Conservation (phyloP, 2,797 vertebrate genomes). For the Periparus ater region DNA sequence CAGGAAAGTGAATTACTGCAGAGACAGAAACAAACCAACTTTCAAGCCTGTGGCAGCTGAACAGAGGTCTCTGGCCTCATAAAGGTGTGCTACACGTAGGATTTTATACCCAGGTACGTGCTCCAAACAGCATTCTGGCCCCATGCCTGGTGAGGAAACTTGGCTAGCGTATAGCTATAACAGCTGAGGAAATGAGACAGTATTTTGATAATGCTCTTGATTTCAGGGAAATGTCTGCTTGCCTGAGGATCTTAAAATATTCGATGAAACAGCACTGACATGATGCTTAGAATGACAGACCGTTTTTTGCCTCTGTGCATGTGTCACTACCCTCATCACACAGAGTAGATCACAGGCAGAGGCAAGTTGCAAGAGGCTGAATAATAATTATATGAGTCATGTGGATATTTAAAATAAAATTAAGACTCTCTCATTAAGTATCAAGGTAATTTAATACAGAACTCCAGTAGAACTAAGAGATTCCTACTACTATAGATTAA, state of each 20-base stretch:
- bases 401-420: conserved; percentile 26
- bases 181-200: neutral
- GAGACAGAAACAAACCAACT: neutral
- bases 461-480: neutral
- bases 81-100: neutral
- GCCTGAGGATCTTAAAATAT: neutral
- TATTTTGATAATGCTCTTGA: neutral
- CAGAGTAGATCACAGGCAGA: neutral
- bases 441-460: neutral
- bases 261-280: neutral
- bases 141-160: neutral
- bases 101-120: accelerated
- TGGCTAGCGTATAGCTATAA: neutral
- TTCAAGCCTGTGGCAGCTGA: neutral
- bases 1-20: neutral
- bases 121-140: neutral
- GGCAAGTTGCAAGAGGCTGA: neutral
- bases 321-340: neutral
- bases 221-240: neutral
- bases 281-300: neutral
- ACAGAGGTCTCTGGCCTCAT: neutral
- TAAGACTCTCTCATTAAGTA: conserved; percentile 20
- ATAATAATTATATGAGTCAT: neutral
- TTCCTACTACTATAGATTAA: neutral
- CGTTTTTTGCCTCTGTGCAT: neutral